Conservation (phyloP, 2,113 vertebrate species). For the Lycaon pictus region DNA sequence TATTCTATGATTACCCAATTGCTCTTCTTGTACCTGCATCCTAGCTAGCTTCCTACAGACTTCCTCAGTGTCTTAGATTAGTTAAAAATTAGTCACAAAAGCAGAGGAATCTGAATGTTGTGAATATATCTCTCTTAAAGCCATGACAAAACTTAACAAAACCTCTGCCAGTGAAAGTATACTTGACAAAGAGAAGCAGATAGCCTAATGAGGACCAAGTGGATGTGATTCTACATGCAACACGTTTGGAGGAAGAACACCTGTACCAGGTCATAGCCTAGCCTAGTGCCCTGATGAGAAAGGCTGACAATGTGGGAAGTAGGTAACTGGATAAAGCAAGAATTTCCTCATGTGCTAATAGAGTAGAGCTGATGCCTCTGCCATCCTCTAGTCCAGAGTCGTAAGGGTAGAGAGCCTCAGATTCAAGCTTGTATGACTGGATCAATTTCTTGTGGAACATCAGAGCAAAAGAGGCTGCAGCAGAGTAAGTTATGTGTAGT, state of each 20-base stretch:
- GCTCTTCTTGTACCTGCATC: conserved; percentile 4
- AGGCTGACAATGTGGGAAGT: neutral
- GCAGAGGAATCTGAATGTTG: neutral
- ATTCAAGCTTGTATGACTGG: neutral
- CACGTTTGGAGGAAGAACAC: neutral
- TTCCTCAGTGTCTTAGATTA: conserved; percentile 15
- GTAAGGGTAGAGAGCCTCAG: neutral
- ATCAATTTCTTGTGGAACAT: neutral
- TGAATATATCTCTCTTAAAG: conserved; percentile 33
- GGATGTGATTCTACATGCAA: neutral
- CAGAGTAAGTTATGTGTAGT: neutral
- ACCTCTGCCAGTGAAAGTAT: neutral
- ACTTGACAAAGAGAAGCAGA: neutral
- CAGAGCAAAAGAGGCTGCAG: neutral
- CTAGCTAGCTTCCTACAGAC: neutral
- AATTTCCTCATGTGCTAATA: neutral
- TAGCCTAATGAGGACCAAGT: neutral
- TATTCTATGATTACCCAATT: conserved; percentile 28
- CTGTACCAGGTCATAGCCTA: neutral
- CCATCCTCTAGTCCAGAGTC: neutral
- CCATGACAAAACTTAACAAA: neutral
- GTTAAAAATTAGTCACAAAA: conserved; percentile 41
- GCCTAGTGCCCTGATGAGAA: neutral
- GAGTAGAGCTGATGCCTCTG: neutral
- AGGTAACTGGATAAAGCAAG: neutral